Conservation (phyloP, 2,888 invertebrate genomes). For the Meloe dianella region DNA sequence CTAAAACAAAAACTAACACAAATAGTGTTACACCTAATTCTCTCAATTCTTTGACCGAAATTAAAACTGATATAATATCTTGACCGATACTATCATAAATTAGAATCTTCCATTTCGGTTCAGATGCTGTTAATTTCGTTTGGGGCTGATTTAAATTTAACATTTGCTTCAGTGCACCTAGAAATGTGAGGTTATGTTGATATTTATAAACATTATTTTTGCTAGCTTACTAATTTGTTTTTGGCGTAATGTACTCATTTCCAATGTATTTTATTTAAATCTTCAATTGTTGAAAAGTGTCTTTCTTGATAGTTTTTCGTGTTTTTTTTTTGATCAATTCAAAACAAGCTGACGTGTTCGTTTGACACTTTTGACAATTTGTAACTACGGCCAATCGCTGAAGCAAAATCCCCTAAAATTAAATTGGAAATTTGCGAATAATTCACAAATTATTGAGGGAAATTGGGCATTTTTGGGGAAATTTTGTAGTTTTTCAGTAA, state of each 20-base stretch:
- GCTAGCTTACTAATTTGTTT: slow-evolving; percentile 71
- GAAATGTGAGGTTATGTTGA: slow-evolving; percentile 46
- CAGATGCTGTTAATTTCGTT: slow-evolving; percentile 76
- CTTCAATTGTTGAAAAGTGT: not conserved
- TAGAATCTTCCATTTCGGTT: slow-evolving; percentile 96
- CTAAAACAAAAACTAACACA: slow-evolving; percentile 71
- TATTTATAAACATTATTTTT: slow-evolving; percentile 13
- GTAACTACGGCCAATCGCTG: not conserved
- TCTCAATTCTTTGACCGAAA: slow-evolving; percentile 93
- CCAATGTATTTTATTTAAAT: slow-evolving; percentile 18
- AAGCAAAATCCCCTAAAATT: not conserved
- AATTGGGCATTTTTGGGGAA: not conserved
- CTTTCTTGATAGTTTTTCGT: not conserved
- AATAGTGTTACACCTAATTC: slow-evolving; percentile 97
- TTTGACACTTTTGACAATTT: slow-evolving; percentile 25
- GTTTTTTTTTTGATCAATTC: slow-evolving; percentile 4
- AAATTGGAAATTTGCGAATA: not conserved
- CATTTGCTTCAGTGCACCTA: slow-evolving; percentile 94
- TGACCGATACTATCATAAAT: slow-evolving; percentile 96
- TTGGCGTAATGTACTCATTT: slow-evolving; percentile 72
- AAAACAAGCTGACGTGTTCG: slow-evolving; percentile 31
- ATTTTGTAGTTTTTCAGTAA: not conserved
- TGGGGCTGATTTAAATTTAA: slow-evolving; percentile 87
- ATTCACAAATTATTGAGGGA: not conserved
- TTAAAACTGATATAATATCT: slow-evolving; percentile 96